Percentiles rank a stretch among this genome's conserved stretches.
Evolutionary conservation across 1,140 invertebrate species (phyloP).

Genomic region (Bicyclus anynana): DNA sequence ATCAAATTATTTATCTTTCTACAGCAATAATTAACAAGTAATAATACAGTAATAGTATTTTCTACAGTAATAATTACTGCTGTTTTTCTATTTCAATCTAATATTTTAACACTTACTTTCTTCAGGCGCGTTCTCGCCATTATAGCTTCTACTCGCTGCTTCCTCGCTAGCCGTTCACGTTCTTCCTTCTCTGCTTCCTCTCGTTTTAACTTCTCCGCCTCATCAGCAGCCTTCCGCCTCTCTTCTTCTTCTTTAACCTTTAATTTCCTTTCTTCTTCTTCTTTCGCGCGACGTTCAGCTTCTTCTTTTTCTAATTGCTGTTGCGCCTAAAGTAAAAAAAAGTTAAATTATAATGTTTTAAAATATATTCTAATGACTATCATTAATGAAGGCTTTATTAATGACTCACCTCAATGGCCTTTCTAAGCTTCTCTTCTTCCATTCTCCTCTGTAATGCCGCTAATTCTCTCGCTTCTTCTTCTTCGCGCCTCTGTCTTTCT

Average conservation of each 20-base stretch:
- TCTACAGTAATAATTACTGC: no score
- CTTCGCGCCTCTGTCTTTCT: constrained; percentile 86
- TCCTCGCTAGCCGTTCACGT: constrained; percentile 47
- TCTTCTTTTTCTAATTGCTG: constrained; percentile 85
- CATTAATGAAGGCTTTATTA: no score
- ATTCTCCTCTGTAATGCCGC: constrained; percentile 83
- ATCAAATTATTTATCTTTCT: neutral
- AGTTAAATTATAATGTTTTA: no score
- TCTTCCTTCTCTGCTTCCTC: constrained; percentile 59
- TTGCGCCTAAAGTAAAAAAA: constrained; percentile 74
- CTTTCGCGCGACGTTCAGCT: constrained; percentile 84
- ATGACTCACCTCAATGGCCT: constrained; percentile 81
- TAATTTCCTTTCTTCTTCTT: constrained; percentile 84
- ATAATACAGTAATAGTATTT: neutral
- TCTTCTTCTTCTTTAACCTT: constrained; percentile 43
- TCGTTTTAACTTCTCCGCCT: constrained; percentile 39
- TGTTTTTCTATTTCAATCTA: no score
- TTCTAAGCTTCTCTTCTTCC: constrained; percentile 85
- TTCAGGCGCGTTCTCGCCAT: constrained; percentile 59
- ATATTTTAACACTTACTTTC: constrained; percentile 34
- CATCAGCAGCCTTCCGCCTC: constrained; percentile 44
- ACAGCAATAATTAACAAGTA: no score
- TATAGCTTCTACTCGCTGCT: constrained; percentile 62
- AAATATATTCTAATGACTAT: no score
- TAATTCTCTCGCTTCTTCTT: constrained; percentile 85